Evolutionary conservation across 2,888 invertebrate genomes (phyloP).

Genomic region (Leuctra nigra): DNA sequence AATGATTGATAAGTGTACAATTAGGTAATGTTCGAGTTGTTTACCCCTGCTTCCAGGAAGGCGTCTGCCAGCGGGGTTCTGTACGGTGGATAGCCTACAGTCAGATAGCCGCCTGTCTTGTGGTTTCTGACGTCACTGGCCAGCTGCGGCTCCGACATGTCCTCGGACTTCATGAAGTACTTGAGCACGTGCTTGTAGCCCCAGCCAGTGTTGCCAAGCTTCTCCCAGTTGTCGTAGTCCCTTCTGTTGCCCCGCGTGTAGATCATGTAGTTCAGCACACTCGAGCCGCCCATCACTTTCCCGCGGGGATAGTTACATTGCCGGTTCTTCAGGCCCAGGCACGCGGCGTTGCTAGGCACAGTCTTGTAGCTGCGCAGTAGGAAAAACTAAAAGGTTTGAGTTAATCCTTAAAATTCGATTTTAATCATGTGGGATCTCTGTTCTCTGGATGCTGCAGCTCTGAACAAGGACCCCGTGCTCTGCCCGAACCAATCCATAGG

Average conservation of each 20-base stretch:
- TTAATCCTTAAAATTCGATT: no score
- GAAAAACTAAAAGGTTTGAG: no score
- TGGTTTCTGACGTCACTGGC: slow-evolving; percentile 44
- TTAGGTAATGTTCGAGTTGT: no score
- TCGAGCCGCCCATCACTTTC: slow-evolving; percentile 65
- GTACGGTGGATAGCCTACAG: slow-evolving; percentile 48
- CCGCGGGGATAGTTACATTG: slow-evolving; percentile 64
- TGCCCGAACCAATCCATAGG: no score
- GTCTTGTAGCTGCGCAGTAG: slow-evolving; percentile 75
- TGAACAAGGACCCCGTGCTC: no score
- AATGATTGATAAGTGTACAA: no score
- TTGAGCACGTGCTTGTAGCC: slow-evolving; percentile 62
- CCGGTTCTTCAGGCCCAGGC: slow-evolving; percentile 65
- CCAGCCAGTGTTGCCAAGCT: slow-evolving; percentile 66
- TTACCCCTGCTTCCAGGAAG: slow-evolving; percentile 55
- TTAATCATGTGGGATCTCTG: no score
- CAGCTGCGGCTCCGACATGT: slow-evolving; percentile 52
- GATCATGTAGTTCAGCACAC: slow-evolving; percentile 75
- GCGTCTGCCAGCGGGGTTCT: slow-evolving; percentile 52
- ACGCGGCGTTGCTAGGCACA: slow-evolving; percentile 63
- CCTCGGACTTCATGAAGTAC: slow-evolving; percentile 73
- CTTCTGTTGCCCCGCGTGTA: slow-evolving; percentile 60
- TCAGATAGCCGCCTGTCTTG: slow-evolving; percentile 49
- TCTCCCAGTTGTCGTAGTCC: slow-evolving; percentile 73
- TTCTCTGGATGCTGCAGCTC: no score